phyloP scores from a whole-genome alignment of 2,888 invertebrate species.

The Caenorhabditis uteleia region DNA sequence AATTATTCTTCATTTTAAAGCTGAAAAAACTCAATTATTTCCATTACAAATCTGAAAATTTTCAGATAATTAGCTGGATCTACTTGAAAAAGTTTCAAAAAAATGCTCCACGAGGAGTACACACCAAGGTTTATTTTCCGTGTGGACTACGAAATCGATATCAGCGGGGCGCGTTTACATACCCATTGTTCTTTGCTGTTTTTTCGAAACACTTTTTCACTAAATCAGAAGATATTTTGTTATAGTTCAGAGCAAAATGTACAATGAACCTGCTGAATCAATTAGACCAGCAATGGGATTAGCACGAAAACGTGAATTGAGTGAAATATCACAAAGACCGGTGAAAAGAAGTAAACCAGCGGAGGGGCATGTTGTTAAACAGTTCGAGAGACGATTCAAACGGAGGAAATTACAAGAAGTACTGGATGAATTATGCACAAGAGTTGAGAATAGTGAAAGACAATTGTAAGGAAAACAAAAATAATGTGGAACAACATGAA shows the following conservation, averaged over 20 bases:
- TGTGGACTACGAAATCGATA: neutral
- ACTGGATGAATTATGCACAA: slow-evolving; percentile 13
- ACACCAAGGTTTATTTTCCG: neutral
- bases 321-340: neutral
- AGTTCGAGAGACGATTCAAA: slow-evolving; percentile 4
- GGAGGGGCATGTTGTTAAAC: neutral
- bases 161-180: neutral
- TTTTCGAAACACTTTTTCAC: neutral
- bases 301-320: slow-evolving; percentile 9
- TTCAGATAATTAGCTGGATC: no score
- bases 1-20: neutral
- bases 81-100: no score
- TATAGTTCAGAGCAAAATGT: no score
- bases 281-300: neutral
- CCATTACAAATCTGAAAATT: neutral
- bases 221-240: no score
- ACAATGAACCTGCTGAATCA: no score
- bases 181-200: neutral
- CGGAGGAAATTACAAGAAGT: slow-evolving; percentile 12
- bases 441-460: slow-evolving; percentile 30
- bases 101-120: neutral
- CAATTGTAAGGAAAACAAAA: slow-evolving; percentile 24
- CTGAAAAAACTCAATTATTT: neutral
- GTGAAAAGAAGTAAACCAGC: slow-evolving; percentile 8
- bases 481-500: neutral